Base-by-base conservation (phyloP, 2,888 invertebrate genomes). In the Cantharis flavilabris region DNA sequence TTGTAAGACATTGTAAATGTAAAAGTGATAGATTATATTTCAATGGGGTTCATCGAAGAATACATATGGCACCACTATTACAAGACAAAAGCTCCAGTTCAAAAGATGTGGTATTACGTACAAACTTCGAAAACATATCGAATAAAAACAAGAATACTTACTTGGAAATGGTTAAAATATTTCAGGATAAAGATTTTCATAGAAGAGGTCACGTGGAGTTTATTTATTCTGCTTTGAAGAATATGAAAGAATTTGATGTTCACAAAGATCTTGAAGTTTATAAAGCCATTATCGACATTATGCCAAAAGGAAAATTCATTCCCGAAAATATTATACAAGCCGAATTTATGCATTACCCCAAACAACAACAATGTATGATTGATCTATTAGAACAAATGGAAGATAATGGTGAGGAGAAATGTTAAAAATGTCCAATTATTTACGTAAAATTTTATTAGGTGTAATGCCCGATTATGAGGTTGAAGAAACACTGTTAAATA, bases 381-480 rank as follows among this genome's bases (percentile, higher is more conserved):
- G 95, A 96, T 86, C 86, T 99, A 72, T 89, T 98, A 26, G 95
- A 96, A 83, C 94, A 97, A 90, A 99, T 99, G 99, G 98, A 99
- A 90, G 92, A 95, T 82, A 93, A 96, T 88, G 95, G 96, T 95
- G 89, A 85, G 83, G 5, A 65, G 16, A 20, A 23, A 14, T 9
- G 30, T 14, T 13, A 10, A 49, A 62, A 70, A 23, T 20, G 7
- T 13, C 2, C 2, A 2, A 0, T 33, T 33, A 33, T 3, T 13
- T 33, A 33, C 13, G 1, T 13, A n/a, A 13, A 49, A 20, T 71
- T 82, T 80, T 87, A 85, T 72, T 84, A 95, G 95, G 92, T 79
- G 96, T 99, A 2, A 94, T 97, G 82, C 98, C 98, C 0, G 99
- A 99, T 87, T 90, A 91, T 76, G 97, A 98, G 88, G 92, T 96